Base-by-base conservation (phyloP, 2,888 invertebrate species). In the Dolomedes plantarius region DNA sequence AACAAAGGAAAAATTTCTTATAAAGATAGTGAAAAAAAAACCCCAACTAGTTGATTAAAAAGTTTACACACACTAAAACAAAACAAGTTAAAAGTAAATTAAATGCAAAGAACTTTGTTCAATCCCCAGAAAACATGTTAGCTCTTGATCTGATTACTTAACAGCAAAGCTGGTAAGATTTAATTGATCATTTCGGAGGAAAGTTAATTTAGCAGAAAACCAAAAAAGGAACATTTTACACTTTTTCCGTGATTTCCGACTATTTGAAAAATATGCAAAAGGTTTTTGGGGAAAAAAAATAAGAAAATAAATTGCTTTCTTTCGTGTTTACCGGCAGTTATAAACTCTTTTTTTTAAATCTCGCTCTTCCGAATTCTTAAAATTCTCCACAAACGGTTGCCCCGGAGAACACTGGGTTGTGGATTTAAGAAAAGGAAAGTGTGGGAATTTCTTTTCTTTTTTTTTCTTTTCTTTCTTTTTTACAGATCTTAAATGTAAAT, bases 321-420 rank as follows among this genome's bases (percentile, higher is more conserved):
- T 71, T n/a, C 75, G 82, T 82, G 82, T 75, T 46, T 62, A 32
- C 39, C n/a, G 19, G 82, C 75, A 82, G 69, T 82, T 82, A 75
- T 75, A 73, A 74, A 62, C 23, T 23, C 3, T 9, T 36, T 9
- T 36, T 9, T 36, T 36, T 36, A 36, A 36, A 36, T 36, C 36
- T 5, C 9, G 5, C 9, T 36, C 36, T 23, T 56, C 23, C 56
- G 16, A 23, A 23, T 56, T 56, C 23, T 56, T 56, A 0, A 6
- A 3, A 1, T 65, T 31, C 16, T 65, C 31, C 73, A 29, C 41
- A 71, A 65, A 73, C 73, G 32, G 27, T 64, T 39, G 9, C 19
- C 32, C 32, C 3, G 71, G 50, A 19, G 41, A 39, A 23, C 36
- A 16, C 28, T 6, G 9, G 31, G 28, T 7, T 7, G 36, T 7